phyloP scores from a whole-genome alignment of 2,797 vertebrate species.

The Acrossocheilus wenchowensis region DNA sequence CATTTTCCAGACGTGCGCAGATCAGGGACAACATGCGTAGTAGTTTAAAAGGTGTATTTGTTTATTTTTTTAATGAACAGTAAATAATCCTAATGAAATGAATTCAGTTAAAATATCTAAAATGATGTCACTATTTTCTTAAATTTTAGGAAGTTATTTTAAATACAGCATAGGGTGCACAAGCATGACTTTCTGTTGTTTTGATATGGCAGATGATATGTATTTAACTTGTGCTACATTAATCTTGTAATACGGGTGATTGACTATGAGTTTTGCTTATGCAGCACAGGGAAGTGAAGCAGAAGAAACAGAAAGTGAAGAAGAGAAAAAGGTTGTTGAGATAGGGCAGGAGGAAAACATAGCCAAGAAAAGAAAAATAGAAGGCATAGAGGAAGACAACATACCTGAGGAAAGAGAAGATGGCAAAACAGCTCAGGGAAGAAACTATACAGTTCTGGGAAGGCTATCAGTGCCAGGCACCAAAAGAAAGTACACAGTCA shows the following conservation, averaged over 20 bases:
- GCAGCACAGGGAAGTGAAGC: background rate
- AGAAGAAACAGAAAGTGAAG: conserved; percentile 7
- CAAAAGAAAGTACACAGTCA: too few relatives aligned
- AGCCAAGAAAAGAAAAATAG: background rate
- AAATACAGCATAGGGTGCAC: background rate
- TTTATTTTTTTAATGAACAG: too few relatives aligned
- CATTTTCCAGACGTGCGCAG: background rate
- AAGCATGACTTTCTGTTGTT: background rate
- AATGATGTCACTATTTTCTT: background rate
- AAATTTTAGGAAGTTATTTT: background rate
- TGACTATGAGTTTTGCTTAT: conserved; percentile 5
- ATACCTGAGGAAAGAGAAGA: too few relatives aligned
- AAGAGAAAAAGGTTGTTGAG: background rate
- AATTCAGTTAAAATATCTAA: background rate
- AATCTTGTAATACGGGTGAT: background rate
- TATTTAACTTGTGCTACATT: background rate
- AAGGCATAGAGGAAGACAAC: too few relatives aligned
- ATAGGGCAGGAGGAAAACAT: background rate
- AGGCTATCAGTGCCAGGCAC: too few relatives aligned
- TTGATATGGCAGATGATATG: too few relatives aligned
- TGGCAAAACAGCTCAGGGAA: too few relatives aligned
- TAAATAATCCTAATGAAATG: too few relatives aligned
- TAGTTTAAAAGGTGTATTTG: background rate
- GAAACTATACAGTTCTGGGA: too few relatives aligned
- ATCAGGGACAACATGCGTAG: background rate